These are phyloP conservation scores for Hemicrepidius hirtus DNA, from an alignment of 2,888 invertebrate species.

Conservation along the genomic window DNA sequence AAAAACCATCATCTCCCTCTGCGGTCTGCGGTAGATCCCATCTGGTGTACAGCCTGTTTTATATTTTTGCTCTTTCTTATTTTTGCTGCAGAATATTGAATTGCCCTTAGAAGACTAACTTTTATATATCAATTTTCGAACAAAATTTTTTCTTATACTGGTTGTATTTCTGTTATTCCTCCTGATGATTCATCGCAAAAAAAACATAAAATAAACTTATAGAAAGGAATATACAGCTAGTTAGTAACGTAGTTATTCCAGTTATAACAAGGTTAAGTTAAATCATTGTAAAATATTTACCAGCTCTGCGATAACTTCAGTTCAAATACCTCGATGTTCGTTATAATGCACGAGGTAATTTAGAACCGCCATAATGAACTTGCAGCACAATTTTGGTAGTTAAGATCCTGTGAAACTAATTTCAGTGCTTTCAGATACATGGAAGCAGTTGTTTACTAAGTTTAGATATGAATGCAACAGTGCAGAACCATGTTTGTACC, in stretches of 20 bases:
- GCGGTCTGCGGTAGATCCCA: conserved; percentile 36
- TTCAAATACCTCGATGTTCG: background rate
- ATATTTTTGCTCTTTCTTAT: conserved; percentile 37
- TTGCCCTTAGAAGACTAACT: conserved; percentile 5
- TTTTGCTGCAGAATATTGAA: background rate
- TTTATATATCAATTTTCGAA: conserved; percentile 21
- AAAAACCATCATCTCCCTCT: conserved; percentile 46
- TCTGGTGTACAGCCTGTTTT: conserved; percentile 29
- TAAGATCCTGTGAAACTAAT: conserved; percentile 11
- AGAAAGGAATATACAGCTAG: no score
- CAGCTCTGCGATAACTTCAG: background rate
- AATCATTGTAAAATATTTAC: background rate
- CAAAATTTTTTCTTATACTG: background rate
- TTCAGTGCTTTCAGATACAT: background rate
- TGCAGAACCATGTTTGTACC: no score
- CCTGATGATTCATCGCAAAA: no score
- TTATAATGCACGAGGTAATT: conserved; percentile 20
- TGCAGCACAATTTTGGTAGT: conserved; percentile 17
- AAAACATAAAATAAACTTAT: no score
- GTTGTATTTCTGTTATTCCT: no score
- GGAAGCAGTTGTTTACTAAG: background rate
- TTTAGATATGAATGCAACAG: background rate
- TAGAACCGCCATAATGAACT: conserved; percentile 17
- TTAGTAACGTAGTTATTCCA: no score
- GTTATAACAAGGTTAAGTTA: no score